phyloP scores from a whole-genome alignment of 2,797 vertebrate genomes.

The Pangasius krempfi region DNA sequence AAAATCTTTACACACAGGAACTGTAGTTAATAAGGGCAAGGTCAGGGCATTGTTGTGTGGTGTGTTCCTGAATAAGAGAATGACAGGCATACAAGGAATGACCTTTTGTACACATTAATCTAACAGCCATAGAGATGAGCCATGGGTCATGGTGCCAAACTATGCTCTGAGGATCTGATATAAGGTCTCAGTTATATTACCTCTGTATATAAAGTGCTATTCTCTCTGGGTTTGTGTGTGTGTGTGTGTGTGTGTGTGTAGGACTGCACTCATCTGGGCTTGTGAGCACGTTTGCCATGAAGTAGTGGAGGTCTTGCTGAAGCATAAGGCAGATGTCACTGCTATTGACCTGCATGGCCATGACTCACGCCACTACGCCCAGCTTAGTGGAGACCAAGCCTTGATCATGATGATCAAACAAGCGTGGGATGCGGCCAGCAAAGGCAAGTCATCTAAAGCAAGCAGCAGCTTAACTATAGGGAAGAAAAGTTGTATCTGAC shows the following conservation, averaged over 20 bases:
- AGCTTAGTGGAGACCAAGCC: constrained; percentile 80
- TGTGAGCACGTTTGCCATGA: constrained; percentile 83
- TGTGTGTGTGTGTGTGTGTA: constrained; percentile 50
- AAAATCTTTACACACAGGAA: neutral
- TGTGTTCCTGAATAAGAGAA: neutral
- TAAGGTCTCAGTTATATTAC: neutral
- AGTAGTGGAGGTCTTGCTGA: constrained; percentile 80
- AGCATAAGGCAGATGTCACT: constrained; percentile 74
- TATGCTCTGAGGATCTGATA: neutral
- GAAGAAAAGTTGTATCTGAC: neutral
- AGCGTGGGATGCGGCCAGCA: constrained; percentile 71
- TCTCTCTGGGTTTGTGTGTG: constrained; percentile 2
- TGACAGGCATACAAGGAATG: neutral
- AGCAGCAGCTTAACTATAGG: neutral
- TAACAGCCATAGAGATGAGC: neutral
- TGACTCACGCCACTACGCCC: constrained; percentile 81
- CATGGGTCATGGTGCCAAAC: neutral
- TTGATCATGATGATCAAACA: constrained; percentile 77
- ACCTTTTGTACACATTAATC: neutral
- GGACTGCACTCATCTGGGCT: constrained; percentile 85
- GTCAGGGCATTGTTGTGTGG: neutral
- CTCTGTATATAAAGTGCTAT: neutral
- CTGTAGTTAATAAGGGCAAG: neutral
- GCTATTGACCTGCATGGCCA: constrained; percentile 78
- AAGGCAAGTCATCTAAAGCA: constrained; percentile 64